Conservation (phyloP, 2,113 vertebrate genomes). For the Misgurnus mizolepis region DNA sequence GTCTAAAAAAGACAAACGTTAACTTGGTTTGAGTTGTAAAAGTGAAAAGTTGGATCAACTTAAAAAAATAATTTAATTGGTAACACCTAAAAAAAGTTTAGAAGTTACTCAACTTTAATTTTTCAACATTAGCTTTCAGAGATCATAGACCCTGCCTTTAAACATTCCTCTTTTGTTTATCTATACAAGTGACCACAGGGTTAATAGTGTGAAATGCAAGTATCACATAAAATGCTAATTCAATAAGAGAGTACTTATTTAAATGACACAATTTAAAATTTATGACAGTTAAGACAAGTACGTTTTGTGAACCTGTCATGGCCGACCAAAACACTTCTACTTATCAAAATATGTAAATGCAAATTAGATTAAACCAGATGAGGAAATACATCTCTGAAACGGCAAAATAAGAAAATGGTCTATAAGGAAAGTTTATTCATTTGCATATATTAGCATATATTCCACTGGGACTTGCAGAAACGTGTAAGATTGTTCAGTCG, state of each 20-base stretch:
- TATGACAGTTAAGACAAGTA: neutral
- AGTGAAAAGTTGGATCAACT: too few species aligned
- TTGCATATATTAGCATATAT: constrained; percentile 70
- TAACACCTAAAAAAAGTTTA: too few species aligned
- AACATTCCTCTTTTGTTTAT: neutral
- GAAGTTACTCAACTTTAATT: too few species aligned
- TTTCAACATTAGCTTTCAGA: too few species aligned
- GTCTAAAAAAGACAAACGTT: too few species aligned
- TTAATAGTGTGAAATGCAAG: neutral
- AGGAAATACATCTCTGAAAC: constrained; percentile 15
- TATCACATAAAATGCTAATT: neutral
- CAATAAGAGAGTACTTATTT: neutral
- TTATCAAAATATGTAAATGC: neutral
- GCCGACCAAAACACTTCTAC: constrained; percentile 9
- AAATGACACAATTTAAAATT: neutral
- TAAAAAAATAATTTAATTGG: too few species aligned
- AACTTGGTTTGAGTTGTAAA: too few species aligned
- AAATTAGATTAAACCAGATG: neutral
- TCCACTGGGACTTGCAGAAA: constrained; percentile 62
- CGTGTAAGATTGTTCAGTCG: constrained; percentile 73
- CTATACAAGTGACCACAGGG: neutral
- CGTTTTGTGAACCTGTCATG: neutral
- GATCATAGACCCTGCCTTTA: too few species aligned
- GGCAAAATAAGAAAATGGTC: constrained; percentile 21
- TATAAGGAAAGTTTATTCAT: constrained; percentile 59